Percentiles rank a stretch among this genome's conserved stretches.
Conservation (phyloP, 2,888 invertebrate genomes). For the Cyaniris semiargus region DNA sequence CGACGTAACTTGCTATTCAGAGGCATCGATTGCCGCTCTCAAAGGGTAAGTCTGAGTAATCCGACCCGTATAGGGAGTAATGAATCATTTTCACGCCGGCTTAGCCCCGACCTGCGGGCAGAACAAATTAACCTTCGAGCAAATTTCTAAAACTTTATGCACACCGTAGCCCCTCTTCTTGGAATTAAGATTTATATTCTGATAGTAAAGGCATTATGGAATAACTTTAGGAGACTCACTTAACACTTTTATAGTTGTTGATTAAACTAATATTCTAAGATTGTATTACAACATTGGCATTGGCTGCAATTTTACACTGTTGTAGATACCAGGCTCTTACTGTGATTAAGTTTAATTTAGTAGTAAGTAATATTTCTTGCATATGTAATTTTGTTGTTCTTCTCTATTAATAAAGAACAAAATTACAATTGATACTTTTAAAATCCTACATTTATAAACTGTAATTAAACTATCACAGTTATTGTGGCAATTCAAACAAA, state of each 20-base stretch:
- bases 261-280: not conserved
- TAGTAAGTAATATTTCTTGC: too few species aligned
- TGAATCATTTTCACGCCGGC: slow-evolving; percentile 40
- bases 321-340: too few species aligned
- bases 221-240: not conserved
- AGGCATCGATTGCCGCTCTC: slow-evolving; percentile 33
- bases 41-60: slow-evolving; percentile 37
- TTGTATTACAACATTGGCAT: too few species aligned
- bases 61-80: slow-evolving; percentile 38
- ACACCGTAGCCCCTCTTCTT: not conserved
- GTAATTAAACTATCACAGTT: too few species aligned
- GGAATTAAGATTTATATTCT: not conserved
- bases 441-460: too few species aligned
- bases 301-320: too few species aligned
- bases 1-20: not conserved
- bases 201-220: not conserved
- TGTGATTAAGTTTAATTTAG: too few species aligned
- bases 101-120: slow-evolving; percentile 38
- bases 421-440: too few species aligned
- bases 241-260: not conserved
- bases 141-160: slow-evolving; percentile 35
- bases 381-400: too few species aligned
- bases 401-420: too few species aligned
- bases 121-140: slow-evolving; percentile 38
- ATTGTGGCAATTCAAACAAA: too few species aligned